Percentiles rank a stretch among this genome's conserved stretches.
Conservation (phyloP, 1,140 invertebrate species). For the Pseudomyrmex gracilis region DNA sequence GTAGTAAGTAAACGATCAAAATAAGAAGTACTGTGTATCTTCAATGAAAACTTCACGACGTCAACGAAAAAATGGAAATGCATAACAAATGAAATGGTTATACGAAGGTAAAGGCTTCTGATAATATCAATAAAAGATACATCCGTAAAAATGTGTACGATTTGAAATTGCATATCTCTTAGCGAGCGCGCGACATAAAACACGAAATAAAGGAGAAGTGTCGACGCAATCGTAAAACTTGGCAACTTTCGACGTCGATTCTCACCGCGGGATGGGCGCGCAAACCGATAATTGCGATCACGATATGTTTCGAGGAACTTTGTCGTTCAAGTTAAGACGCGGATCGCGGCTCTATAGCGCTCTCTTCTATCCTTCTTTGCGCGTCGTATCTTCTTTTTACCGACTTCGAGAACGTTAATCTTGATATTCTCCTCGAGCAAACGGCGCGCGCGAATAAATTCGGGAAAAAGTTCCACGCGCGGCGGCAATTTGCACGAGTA, state of each 20-base stretch:
- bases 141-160: conserved; percentile 35
- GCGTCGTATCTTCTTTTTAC: no score
- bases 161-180: conserved; percentile 35
- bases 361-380: background rate
- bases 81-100: background rate
- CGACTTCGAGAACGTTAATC: conserved; percentile 59
- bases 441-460: conserved; percentile 52
- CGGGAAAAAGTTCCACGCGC: conserved; percentile 52
- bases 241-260: conserved; percentile 53
- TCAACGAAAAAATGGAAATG: conserved; percentile 11
- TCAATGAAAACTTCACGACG: background rate
- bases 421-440: conserved; percentile 46
- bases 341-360: conserved; percentile 14
- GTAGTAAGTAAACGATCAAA: background rate
- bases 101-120: background rate
- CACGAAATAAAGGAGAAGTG: conserved; percentile 8
- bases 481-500: conserved; percentile 63
- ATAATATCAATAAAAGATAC: background rate
- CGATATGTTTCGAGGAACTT: conserved; percentile 58
- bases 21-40: background rate
- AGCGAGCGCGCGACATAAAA: background rate
- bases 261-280: background rate
- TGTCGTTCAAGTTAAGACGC: conserved; percentile 21
- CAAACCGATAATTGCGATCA: conserved; percentile 52
- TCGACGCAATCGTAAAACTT: conserved; percentile 53